A percentile compares a stretch with the other conserved stretches of the same genome.
Conservation (phyloP, 2,888 invertebrate genomes). For the Caenorhabditis drosophilae region DNA sequence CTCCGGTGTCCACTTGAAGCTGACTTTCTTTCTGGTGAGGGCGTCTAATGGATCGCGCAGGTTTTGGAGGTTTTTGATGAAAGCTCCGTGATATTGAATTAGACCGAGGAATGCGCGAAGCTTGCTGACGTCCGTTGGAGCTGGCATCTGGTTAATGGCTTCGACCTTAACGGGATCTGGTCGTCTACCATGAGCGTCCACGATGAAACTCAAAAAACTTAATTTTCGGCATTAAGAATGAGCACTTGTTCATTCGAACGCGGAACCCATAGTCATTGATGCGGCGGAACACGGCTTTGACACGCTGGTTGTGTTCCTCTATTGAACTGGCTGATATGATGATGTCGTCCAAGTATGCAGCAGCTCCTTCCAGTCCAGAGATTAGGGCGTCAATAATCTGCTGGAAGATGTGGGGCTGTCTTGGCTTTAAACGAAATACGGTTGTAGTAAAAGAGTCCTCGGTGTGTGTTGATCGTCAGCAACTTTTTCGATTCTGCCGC, state of each 20-base stretch:
- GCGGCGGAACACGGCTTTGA: constrained; percentile 24
- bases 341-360: constrained; percentile 48
- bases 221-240: constrained; percentile 30
- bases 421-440: constrained; percentile 54
- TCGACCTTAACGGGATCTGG: constrained; percentile 33
- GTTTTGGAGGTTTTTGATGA: constrained; percentile 10
- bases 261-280: constrained; percentile 39
- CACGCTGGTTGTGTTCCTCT: constrained; percentile 24
- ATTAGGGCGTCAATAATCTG: constrained; percentile 38
- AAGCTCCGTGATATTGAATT: constrained; percentile 31
- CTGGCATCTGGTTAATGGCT: constrained; percentile 28
- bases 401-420: constrained; percentile 50
- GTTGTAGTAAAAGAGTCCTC: constrained; percentile 44
- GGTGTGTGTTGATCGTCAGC: constrained; percentile 48
- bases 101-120: constrained; percentile 35
- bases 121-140: constrained; percentile 18
- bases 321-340: constrained; percentile 23
- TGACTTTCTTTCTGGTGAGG: constrained; percentile 6
- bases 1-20: constrained; percentile 9
- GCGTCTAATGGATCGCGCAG: constrained; percentile 17
- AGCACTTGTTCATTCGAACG: constrained; percentile 42
- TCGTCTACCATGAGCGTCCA: constrained; percentile 27
- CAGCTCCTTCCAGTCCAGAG: constrained; percentile 26
- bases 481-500: constrained; percentile 34
- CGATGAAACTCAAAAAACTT: constrained; percentile 41